These are phyloP conservation scores for Ormia ochracea DNA, from an alignment of 2,888 invertebrate genomes.

Conservation along the genomic window DNA sequence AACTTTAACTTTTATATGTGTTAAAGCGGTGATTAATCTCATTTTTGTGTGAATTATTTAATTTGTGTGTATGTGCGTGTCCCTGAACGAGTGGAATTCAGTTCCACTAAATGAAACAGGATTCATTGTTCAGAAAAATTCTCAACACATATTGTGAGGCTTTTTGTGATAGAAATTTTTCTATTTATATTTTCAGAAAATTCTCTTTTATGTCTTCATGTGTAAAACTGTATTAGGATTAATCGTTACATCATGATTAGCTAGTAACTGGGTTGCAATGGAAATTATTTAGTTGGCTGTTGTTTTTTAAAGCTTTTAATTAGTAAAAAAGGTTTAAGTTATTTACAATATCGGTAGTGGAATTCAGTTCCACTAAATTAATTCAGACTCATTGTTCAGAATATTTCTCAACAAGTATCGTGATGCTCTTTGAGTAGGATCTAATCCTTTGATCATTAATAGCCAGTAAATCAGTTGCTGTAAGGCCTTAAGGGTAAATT, in stretches of 20 bases:
- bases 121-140: constrained; percentile 7
- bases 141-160: neutral
- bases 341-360: too few species aligned
- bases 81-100: neutral
- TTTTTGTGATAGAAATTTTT: constrained; percentile 32
- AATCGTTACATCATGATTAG: too few species aligned
- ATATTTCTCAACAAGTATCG: neutral
- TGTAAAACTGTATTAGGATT: too few species aligned
- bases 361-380: neutral
- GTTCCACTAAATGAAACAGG: neutral
- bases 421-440: constrained; percentile 38
- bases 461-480: too few species aligned
- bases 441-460: too few species aligned
- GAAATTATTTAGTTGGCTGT: too few species aligned
- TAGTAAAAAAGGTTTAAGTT: too few species aligned
- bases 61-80: neutral
- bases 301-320: too few species aligned
- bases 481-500: too few species aligned
- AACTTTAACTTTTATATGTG: neutral
- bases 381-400: constrained; percentile 10
- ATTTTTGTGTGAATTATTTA: neutral
- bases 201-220: neutral
- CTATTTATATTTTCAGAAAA: neutral
- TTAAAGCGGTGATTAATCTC: neutral
- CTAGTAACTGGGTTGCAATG: too few species aligned